Evolutionary conservation across 2,888 invertebrate species (phyloP).

Genomic region (Tetheella fluctuosa): DNA sequence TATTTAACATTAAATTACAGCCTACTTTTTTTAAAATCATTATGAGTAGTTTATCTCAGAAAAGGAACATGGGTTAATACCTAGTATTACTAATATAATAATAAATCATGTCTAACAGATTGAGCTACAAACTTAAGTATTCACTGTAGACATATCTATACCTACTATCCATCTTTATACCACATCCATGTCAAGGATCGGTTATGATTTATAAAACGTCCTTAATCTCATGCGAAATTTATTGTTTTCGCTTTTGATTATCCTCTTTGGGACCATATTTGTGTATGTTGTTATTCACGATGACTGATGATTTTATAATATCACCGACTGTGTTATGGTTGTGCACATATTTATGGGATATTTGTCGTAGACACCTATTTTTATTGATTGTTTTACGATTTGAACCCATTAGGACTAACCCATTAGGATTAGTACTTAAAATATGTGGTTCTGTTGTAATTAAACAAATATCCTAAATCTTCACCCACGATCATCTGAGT

Average conservation of each 20-base stretch:
- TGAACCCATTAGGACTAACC: no score
- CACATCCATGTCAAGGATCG: slow-evolving; percentile 47
- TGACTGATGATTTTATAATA: slow-evolving; percentile 39
- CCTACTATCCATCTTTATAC: slow-evolving; percentile 36
- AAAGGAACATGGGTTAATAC: not conserved
- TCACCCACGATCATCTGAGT: no score
- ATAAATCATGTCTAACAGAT: slow-evolving; percentile 19
- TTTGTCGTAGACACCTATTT: no score
- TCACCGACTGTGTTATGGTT: not conserved
- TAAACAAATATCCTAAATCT: no score
- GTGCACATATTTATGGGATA: not conserved
- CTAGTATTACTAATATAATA: not conserved
- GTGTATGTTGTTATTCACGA: slow-evolving; percentile 33
- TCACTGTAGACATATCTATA: not conserved
- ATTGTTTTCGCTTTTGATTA: slow-evolving; percentile 37
- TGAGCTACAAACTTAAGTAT: slow-evolving; percentile 12
- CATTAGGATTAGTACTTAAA: no score
- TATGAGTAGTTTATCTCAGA: not conserved
- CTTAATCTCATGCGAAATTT: slow-evolving; percentile 35
- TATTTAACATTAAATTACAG: no score
- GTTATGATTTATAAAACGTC: slow-evolving; percentile 48
- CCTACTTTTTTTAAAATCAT: no score
- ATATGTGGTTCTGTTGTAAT: no score
- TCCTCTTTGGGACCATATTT: slow-evolving; percentile 38
- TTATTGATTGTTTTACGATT: no score